Base-by-base conservation (phyloP, 2,888 invertebrate genomes). In the Pristionchus arcanus region DNA sequence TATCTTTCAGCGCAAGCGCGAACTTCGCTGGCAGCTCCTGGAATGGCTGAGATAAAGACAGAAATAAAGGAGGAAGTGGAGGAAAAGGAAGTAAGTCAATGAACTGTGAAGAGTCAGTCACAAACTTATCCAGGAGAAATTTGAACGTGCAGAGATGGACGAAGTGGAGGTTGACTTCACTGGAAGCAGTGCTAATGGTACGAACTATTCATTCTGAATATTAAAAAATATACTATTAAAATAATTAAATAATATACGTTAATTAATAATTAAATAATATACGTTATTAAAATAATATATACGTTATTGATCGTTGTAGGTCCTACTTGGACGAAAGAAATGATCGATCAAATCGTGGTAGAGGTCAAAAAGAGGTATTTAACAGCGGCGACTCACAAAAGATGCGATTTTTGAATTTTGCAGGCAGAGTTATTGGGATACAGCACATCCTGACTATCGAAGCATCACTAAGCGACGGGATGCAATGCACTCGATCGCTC, bases 351-450 rank as follows among this genome's bases (percentile, higher is more conserved):
- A 25, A 21, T 88, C 13, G 87, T 88, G 0, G 55, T 31, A 34
- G 87, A 88, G 34, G 63, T 88, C 71, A 88, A 55, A n/a, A 49
- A 55, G 25, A 71, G 87, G 87, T 88, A 68, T 16, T n/a, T 21
- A 21, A 19, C 16, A 59, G 16, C 19, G 7, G 53, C 19, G 13
- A 21, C 28, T 83, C 53, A 34, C 4, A 15, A 15, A 34, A 63
- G n/a, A 37, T 85, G 13, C 37, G 31, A 49, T 55, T 21, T 28
- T 37, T 53, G 31, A 25, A 15, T n/a, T 81, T n/a, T 84, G 59
- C 28, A 87, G 87, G n/a, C 71, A 59, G 21, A 53, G 34, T 25
- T 88, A 34, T 34, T 88, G 87, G 87, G 87, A 88, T 53, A 7
- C 34, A 2, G n/a, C 9, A 21, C 87, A 88, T 34, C 28, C 74